Conservation (phyloP, 2,797 vertebrate species). For the Anguilla marmorata region DNA sequence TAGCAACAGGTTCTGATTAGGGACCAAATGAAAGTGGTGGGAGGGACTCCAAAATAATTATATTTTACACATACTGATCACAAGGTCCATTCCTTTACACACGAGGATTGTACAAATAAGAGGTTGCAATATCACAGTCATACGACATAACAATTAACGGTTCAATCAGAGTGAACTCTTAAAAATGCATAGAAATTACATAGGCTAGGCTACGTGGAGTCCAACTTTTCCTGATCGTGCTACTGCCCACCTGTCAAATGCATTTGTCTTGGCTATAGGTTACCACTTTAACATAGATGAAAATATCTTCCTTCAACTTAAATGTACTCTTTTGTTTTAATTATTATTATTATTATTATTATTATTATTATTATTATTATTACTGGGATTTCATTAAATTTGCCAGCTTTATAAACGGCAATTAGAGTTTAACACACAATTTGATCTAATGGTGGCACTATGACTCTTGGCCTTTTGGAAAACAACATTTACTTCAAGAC, state of each 20-base stretch:
- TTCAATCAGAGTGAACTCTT: background rate
- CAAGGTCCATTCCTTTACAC: background rate
- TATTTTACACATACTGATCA: slow-evolving; percentile 12
- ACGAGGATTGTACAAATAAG: background rate
- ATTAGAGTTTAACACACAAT: no score
- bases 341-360: background rate
- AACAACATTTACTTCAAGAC: no score
- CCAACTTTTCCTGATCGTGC: background rate
- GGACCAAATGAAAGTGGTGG: background rate
- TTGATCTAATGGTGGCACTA: no score
- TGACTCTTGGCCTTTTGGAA: no score
- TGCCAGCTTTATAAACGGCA: no score
- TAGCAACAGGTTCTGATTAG: slow-evolving; percentile 35
- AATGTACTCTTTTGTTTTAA: background rate
- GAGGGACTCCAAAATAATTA: slow-evolving; percentile 10
- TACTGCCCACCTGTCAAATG: background rate
- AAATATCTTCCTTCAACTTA: background rate
- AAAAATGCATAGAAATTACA: background rate
- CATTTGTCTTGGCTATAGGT: background rate
- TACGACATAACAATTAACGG: background rate
- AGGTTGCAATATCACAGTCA: slow-evolving; percentile 10
- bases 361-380: background rate
- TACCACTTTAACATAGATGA: background rate
- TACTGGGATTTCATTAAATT: background rate
- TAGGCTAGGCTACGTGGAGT: background rate